phyloP scores from a whole-genome alignment of 2,888 invertebrate species.

The Cylindroiulus punctatus region DNA sequence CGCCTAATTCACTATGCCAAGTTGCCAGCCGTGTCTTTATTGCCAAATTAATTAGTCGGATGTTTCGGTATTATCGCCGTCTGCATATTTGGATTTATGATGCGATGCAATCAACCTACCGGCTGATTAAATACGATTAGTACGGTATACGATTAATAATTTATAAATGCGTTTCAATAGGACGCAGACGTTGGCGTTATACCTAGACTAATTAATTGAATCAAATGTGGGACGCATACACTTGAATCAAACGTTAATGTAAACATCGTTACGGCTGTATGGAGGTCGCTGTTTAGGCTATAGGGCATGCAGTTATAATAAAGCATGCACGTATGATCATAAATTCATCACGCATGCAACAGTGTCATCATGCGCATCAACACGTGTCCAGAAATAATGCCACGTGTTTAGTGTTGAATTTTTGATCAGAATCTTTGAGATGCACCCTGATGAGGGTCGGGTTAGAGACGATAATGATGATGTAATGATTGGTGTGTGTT shows the following conservation, averaged over 20 bases:
- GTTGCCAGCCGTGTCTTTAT: neutral
- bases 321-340: neutral
- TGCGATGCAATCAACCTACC: neutral
- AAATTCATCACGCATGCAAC: neutral
- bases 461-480: neutral
- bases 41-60: neutral
- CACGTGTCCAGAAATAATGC: neutral
- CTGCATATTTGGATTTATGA: neutral
- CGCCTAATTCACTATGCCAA: no score
- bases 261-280: neutral
- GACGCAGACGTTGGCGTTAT: neutral
- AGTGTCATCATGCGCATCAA: neutral
- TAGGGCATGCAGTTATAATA: neutral
- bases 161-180: neutral
- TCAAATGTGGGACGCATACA: neutral
- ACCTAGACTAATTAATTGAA: slow-evolving; percentile 39
- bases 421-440: neutral
- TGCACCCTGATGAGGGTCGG: neutral
- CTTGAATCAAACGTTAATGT: neutral
- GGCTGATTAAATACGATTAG: slow-evolving; percentile 31
- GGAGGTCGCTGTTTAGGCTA: neutral
- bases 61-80: neutral
- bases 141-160: neutral
- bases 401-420: neutral
- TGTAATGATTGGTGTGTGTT: neutral